Conservation (phyloP, 1,140 invertebrate genomes). For the Zaprionus ghesquierei region DNA sequence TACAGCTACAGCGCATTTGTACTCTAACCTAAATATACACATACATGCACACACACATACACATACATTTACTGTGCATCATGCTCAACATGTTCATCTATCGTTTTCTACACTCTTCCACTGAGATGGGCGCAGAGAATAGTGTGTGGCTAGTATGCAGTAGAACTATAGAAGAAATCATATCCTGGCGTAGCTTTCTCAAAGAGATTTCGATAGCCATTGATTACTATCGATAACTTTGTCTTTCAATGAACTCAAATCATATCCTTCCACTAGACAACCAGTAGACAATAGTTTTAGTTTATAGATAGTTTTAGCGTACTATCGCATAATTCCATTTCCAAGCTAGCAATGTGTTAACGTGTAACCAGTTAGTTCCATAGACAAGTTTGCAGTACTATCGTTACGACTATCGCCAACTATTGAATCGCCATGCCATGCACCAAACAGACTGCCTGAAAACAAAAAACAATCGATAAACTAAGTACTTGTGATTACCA, state of each 20-base stretch:
- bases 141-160: not conserved
- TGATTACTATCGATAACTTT: not conserved
- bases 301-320: not conserved
- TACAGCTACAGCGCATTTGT: constrained; percentile 1
- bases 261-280: not conserved
- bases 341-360: too few relatives aligned
- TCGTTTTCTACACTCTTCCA: not conserved
- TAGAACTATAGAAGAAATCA: not conserved
- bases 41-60: not conserved
- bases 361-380: too few relatives aligned
- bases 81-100: not conserved
- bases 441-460: not conserved
- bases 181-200: not conserved
- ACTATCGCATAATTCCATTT: not conserved
- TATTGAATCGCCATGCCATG: not conserved
- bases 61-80: not conserved
- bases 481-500: not conserved
- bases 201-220: not conserved
- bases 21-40: not conserved
- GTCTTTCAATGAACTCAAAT: not conserved
- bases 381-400: not conserved
- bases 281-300: not conserved
- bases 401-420: not conserved
- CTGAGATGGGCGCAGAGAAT: not conserved
- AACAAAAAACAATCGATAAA: not conserved